Conservation (phyloP, 1,140 invertebrate species). For the Periplaneta americana region DNA sequence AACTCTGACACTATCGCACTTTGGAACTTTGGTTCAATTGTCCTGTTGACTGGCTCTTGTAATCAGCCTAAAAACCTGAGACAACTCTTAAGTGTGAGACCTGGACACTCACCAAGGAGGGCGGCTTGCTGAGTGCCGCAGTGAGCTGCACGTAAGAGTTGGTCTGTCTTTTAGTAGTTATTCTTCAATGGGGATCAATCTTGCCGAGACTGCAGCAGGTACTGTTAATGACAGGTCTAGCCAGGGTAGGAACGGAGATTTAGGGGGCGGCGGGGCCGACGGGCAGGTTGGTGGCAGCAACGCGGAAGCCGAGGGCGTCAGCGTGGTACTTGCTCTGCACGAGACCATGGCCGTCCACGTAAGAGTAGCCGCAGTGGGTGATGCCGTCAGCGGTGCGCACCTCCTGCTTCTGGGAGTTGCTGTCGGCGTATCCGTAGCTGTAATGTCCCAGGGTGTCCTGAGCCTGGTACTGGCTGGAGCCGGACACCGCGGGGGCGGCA, state of each 20-base stretch:
- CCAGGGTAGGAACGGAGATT: conserved; percentile 4
- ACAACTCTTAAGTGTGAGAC: neutral
- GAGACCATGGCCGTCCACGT: conserved; percentile 26
- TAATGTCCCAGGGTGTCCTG: conserved; percentile 58
- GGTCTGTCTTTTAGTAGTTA: neutral
- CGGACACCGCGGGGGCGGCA: conserved; percentile 23
- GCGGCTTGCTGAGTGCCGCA: neutral
- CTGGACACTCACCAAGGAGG: neutral
- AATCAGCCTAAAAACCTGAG: neutral
- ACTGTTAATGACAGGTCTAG: neutral
- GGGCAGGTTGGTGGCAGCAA: conserved; percentile 26
- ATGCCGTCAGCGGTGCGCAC: conserved; percentile 7
- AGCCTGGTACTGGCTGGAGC: conserved; percentile 44
- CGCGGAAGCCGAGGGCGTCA: conserved; percentile 26
- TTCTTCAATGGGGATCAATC: neutral
- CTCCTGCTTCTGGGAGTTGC: conserved; percentile 26
- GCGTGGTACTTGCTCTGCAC: conserved; percentile 25
- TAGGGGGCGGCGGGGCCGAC: neutral
- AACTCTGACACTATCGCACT: neutral
- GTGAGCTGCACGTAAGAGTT: neutral
- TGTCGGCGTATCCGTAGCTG: conserved; percentile 28
- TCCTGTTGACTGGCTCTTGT: neutral
- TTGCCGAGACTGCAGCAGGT: too few species aligned
- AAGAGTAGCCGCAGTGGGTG: conserved; percentile 23
- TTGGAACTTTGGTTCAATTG: neutral